These are phyloP conservation scores for Heliconius erato DNA, from an alignment of 2,888 invertebrate species.

Conservation along the genomic window DNA sequence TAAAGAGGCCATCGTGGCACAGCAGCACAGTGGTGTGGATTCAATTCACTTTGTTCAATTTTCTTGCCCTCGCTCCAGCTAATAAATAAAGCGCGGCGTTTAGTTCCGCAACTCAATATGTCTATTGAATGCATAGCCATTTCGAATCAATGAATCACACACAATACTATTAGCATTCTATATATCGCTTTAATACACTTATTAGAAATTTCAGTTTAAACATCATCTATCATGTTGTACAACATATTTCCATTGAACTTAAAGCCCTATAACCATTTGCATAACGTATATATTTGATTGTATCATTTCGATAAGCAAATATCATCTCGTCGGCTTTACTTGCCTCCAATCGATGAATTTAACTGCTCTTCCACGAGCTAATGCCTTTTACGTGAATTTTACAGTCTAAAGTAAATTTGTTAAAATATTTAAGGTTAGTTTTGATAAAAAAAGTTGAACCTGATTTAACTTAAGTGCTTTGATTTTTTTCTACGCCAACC, in stretches of 20 bases:
- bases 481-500: neutral
- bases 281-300: neutral
- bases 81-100: too few species aligned
- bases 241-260: neutral
- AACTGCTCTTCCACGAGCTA: constrained; percentile 1
- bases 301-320: neutral
- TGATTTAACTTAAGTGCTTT: neutral
- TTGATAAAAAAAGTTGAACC: neutral
- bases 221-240: neutral
- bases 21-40: too few species aligned
- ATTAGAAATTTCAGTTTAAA: constrained; percentile 11
- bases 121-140: neutral
- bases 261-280: neutral
- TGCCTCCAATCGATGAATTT: constrained; percentile 19
- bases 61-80: too few species aligned
- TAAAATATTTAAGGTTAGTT: neutral
- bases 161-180: neutral
- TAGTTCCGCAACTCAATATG: too few species aligned
- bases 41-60: too few species aligned
- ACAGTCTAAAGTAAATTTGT: neutral
- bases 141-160: neutral
- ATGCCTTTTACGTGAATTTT: constrained; percentile 3
- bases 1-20: too few species aligned
- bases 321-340: constrained; percentile 16
- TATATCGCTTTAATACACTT: neutral